Base-by-base conservation (phyloP, 1,140 invertebrate species). In the Achatina immaculata region DNA sequence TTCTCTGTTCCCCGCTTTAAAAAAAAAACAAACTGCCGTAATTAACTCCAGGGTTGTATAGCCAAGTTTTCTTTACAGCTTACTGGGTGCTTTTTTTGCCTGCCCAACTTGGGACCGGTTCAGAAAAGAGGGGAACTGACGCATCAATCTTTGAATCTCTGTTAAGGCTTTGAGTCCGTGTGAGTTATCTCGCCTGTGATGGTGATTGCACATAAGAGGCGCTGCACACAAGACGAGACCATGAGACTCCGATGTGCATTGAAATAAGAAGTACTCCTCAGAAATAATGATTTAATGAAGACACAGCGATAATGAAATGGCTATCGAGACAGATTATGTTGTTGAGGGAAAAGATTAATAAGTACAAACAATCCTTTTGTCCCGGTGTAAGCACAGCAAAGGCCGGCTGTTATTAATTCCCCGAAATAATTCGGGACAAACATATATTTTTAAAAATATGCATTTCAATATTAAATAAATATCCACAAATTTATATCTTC, bases 261-360 rank as follows among this genome's bases (percentile, higher is more conserved):
- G 31, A 62, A 62, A 62, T 62, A 62, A 62, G 58, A 62, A 62
- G 31, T 62, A 62, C 2, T 31, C 31, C n/a, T 62, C 2, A 28
- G 4, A 28, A 28, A 62, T n/a, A 62, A 62, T 62, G 58, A 62
- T 62, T 62, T 62, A 62, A 62, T 62, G 58, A 62, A 62, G 58
- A 62, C 58, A 62, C 28, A 62, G 58, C 58, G n/a, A 62, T 28
- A 62, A 9, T 31, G 28, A 31, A 62, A 62, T 62, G 58, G 58
- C 58, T 34, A 31, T n/a, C 58, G 28, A n/a, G 58, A 62, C 58
- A 62, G 58, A 62, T 31, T 31, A 34, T 28, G n/a, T 16, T 0
- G n/a, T 4, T 31, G 28, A 34, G 21, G 45, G 7, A 19, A 48
- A 19, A 19, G 45, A 19, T n/a, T n/a, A n/a, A n/a, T n/a, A n/a